Base-by-base conservation (phyloP, 2,113 vertebrate genomes). In the Piaya cayana region DNA sequence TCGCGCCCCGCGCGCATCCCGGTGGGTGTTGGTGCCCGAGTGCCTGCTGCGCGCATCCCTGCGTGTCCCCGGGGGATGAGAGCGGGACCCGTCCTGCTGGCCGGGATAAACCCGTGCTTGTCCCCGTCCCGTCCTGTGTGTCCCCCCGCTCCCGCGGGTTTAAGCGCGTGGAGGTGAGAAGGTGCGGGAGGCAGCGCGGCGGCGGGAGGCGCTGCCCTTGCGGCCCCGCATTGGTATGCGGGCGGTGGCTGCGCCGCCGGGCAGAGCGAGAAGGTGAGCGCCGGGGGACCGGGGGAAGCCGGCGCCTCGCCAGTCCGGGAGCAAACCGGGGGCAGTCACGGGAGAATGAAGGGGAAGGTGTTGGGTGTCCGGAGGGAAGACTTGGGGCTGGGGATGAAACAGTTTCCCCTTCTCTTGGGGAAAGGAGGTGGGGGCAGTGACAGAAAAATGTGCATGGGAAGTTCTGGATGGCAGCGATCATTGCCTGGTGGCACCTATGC, bases 151-250 rank as follows among this genome's bases (percentile, higher is more conserved):
- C 39, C 39, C 59, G 43, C 50, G 22, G 26, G 45, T 82, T 65
- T 62, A 12, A 12, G 22, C 34, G 23, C n/a, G 6, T 14, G 15
- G 76, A 43, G 62, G 87, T 32, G 90, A 7, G 80, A 32, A 20
- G 0, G 79, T 53, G 62, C 62, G 7, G 30, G 42, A n/a, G 52
- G 82, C 78, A 68, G 82, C 63, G 78, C 82, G 68, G 56, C 65
- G 70, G 39, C 72, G 45, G 80, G 36, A 65, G 58, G 39, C 67
- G 63, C 81, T 77, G 93, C 65, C 85, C 62, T 69, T 93, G 95
- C 91, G 85, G 95, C 90, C 90, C 62, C 88, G 60, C 82, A 94
- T 92, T 96, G 95, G 93, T 92, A 97, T 93, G 87, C 96, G 94
- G 94, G 87, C 83, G 87, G 93, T 93, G 93, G 68, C 96, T 86